Evolutionary conservation across 2,888 invertebrate genomes (phyloP), one percentile per base, ranked within the genome.

Genomic region (Leptopilina drosophilae): DNA sequence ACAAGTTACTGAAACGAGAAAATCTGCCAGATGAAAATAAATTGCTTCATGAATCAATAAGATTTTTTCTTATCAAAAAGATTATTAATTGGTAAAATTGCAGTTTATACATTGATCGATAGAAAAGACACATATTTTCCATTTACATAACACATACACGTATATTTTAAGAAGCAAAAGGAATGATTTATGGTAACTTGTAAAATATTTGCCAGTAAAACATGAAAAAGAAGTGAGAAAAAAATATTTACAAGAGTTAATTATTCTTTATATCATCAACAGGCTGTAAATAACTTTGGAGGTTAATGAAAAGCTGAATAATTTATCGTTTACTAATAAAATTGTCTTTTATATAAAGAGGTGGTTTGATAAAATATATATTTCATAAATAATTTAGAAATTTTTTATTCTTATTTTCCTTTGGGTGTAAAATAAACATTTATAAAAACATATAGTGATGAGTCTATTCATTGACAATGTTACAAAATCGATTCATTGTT

Each of bases 61-160:
- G 33, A 49, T 73, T 73, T 59, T n/a, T 73, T 40, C 11, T 53
- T 73, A 26, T 73, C 53, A 26, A 73, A 56, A 8, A 7, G 56
- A 73, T 56, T 73, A 73, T 59, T 73, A 73, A 73, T 73, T 73
- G 56, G 56, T n/a, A 33, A 56, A 56, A 73, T 73, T 73, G 40
- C 56, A 59, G n/a, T 73, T 53, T 26, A 73, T 33, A 33, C 9
- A 73, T n/a, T 56, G 69, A 73, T 73, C 53, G 53, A 49, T 26
- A 26, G 53, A 26, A 69, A 42, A 26, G 49, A 20, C 49, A 26
- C 15, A 20, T 49, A 33, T 33, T 46, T 42, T 8, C 9, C 20
- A 20, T 62, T 62, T 62, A 62, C 62, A 62, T 62, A 62, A 62
- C 6, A 69, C 2, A 20, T 69, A 26, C 12, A 46, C 12, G 7